Conservation (phyloP, 2,113 vertebrate species). For the Saccopteryx bilineata region DNA sequence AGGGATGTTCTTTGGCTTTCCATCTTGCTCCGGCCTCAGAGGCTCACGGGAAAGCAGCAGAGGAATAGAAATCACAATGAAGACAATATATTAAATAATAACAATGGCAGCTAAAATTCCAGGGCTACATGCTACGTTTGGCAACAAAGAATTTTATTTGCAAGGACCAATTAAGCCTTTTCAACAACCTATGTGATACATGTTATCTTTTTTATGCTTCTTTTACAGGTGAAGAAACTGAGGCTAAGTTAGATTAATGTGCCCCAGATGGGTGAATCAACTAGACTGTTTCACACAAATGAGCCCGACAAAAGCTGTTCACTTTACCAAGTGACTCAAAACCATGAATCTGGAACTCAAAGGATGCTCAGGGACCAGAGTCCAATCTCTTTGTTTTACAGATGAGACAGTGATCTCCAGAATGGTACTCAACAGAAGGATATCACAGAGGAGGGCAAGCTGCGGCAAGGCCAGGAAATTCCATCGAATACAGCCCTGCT, state of each 20-base stretch:
- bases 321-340: background rate
- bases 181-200: background rate
- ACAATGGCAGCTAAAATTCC: background rate
- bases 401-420: background rate
- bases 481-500: background rate
- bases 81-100: background rate
- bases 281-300: background rate
- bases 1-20: background rate
- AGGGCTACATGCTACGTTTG: background rate
- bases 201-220: background rate
- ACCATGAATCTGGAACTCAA: background rate
- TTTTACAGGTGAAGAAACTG: background rate
- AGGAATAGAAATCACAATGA: background rate
- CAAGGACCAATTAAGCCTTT: background rate
- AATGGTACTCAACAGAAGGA: background rate
- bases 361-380: background rate
- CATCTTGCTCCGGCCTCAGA: background rate
- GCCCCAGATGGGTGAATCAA: background rate
- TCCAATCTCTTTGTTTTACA: background rate
- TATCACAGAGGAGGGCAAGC: background rate
- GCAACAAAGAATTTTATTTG: background rate
- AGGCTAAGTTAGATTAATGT: background rate
- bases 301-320: background rate
- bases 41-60: background rate
- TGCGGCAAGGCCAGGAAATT: background rate